These are phyloP conservation scores for Anguilla rostrata DNA, from an alignment of 2,113 vertebrate species.

Conservation along the genomic window DNA sequence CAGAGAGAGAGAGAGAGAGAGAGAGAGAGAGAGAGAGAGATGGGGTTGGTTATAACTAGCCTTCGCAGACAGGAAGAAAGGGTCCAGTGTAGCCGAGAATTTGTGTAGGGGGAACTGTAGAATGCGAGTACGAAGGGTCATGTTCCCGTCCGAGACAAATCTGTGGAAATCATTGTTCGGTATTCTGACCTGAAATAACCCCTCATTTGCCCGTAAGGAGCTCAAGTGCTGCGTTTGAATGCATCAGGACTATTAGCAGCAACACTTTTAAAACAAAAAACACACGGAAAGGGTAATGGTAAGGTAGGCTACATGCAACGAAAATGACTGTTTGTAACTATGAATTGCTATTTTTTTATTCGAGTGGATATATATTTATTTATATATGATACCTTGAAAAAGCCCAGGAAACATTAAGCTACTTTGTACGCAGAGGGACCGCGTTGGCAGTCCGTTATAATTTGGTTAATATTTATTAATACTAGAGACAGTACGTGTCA, in stretches of 20 bases:
- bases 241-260: neutral
- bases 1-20: neutral
- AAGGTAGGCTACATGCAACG: neutral
- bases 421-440: neutral
- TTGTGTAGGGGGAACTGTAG: neutral
- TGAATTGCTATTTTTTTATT: neutral
- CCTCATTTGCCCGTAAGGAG: neutral
- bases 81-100: constrained; percentile 5
- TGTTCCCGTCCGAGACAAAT: neutral
- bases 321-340: neutral
- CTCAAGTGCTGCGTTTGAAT: neutral
- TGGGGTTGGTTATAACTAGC: neutral
- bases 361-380: neutral
- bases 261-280: neutral
- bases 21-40: neutral
- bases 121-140: neutral
- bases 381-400: neutral
- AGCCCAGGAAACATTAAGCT: neutral
- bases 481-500: neutral
- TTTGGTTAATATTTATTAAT: constrained; percentile 8
- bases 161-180: constrained; percentile 9
- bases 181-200: constrained; percentile 18
- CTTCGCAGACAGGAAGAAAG: neutral
- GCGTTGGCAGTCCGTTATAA: neutral
- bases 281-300: neutral